phyloP scores from a whole-genome alignment of 2,888 invertebrate genomes.

The Pammene aurita region DNA sequence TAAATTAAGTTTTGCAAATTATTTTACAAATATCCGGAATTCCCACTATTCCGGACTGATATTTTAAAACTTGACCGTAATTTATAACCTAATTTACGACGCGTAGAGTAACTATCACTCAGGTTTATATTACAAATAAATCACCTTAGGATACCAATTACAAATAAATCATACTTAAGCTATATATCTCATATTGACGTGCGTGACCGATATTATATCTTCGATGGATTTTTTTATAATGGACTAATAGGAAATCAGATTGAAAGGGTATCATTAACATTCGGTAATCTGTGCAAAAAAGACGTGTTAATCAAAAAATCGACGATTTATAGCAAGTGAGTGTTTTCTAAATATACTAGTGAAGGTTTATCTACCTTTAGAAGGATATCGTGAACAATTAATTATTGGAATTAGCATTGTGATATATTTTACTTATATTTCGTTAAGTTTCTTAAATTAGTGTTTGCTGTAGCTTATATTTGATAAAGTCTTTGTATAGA shows the following conservation, averaged over 20 bases:
- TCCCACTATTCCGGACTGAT: too few species aligned
- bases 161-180: background rate
- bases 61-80: too few species aligned
- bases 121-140: too few species aligned
- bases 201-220: conserved; percentile 26
- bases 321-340: conserved; percentile 18
- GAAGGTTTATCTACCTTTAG: background rate
- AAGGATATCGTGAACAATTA: background rate
- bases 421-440: too few species aligned
- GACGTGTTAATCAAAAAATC: conserved; percentile 51
- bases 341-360: background rate
- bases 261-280: conserved; percentile 52
- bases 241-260: conserved; percentile 28
- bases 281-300: conserved; percentile 53
- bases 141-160: background rate
- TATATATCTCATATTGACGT: conserved; percentile 2
- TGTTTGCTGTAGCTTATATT: too few species aligned
- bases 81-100: too few species aligned
- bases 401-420: too few species aligned
- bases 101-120: too few species aligned
- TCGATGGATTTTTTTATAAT: conserved; percentile 17
- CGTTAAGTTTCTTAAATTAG: too few species aligned
- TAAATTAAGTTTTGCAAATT: too few species aligned
- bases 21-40: too few species aligned
- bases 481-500: too few species aligned